phyloP scores from a whole-genome alignment of 2,888 invertebrate genomes.

The Ectemnius continuus region DNA sequence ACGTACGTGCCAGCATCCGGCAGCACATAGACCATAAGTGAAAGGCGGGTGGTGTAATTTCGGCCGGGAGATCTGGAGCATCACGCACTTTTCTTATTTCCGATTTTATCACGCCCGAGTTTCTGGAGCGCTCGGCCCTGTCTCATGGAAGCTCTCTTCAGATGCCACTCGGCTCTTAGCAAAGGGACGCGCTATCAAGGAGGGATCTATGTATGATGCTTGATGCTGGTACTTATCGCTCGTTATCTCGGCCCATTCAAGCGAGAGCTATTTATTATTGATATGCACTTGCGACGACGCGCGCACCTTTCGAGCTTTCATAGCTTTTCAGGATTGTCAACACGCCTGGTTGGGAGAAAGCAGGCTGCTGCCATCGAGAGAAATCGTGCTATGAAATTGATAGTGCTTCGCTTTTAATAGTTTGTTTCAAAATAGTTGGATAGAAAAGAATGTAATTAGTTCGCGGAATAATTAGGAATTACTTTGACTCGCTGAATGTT shows the following conservation, averaged over 20 bases:
- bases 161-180: not conserved
- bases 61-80: not conserved
- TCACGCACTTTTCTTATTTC: not conserved
- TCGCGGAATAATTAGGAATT: too few relatives aligned
- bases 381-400: too few relatives aligned
- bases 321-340: not conserved
- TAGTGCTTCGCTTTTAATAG: too few relatives aligned
- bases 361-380: not conserved
- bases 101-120: not conserved
- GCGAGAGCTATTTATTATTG: not conserved
- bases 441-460: too few relatives aligned
- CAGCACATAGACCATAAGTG: not conserved
- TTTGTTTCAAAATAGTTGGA: too few relatives aligned
- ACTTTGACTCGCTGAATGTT: too few relatives aligned
- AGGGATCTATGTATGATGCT: not conserved
- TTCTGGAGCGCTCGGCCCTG: not conserved
- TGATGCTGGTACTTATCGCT: conserved; percentile 5
- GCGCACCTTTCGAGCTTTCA: not conserved
- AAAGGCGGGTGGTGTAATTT: conserved; percentile 16
- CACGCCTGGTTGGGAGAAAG: not conserved
- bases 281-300: not conserved
- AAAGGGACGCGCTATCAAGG: not conserved
- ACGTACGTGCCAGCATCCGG: too few relatives aligned
- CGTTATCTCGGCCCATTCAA: conserved; percentile 7
- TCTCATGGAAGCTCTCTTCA: too few relatives aligned